phyloP scores from a whole-genome alignment of 2,888 invertebrate species.

The Cryptosula pallasiana region DNA sequence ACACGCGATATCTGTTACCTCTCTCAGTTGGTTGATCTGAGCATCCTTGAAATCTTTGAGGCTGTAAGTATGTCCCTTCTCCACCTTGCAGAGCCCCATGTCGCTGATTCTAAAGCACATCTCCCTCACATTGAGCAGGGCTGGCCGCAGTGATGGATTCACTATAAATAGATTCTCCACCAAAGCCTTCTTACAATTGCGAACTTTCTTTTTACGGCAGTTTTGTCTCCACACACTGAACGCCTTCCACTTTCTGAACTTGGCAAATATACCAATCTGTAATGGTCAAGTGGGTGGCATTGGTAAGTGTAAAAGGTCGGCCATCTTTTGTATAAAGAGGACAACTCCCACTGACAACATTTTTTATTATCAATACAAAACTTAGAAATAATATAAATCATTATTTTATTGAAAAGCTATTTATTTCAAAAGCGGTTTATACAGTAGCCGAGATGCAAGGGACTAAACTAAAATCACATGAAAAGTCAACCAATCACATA shows the following conservation, averaged over 20 bases:
- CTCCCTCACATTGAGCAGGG: constrained; percentile 66
- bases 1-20: no score
- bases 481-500: no score
- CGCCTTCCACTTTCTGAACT: constrained; percentile 60
- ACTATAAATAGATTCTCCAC: constrained; percentile 68
- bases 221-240: constrained; percentile 75
- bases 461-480: no score
- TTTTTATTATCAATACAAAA: no score
- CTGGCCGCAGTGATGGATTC: constrained; percentile 67
- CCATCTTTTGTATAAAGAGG: no score
- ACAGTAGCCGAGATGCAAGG: no score
- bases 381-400: no score
- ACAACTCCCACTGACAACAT: no score
- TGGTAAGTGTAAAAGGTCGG: no score
- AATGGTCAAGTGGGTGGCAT: no score
- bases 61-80: constrained; percentile 51
- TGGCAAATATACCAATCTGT: constrained; percentile 52
- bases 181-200: constrained; percentile 59
- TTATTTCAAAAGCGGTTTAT: no score
- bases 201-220: constrained; percentile 66
- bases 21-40: constrained; percentile 50
- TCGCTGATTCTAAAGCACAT: constrained; percentile 55
- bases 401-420: no score
- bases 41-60: constrained; percentile 49
- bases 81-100: constrained; percentile 54